phyloP scores from a whole-genome alignment of 35 echinoderm and acorn worm genomes.

The Lytechinus variegatus region DNA sequence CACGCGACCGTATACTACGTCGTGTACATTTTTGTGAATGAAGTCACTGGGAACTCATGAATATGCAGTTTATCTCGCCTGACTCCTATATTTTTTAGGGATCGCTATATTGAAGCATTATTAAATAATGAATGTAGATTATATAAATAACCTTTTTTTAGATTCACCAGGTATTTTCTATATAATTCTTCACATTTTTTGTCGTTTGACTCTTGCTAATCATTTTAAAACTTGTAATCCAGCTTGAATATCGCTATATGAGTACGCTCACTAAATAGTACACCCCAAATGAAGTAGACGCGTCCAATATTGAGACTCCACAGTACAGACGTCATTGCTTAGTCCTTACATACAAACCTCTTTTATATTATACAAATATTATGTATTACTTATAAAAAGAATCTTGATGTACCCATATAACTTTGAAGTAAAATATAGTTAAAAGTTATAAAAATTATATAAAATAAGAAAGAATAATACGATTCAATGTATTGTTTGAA shows the following conservation, averaged over 20 bases:
- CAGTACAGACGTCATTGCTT: neutral
- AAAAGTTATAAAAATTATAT: no score
- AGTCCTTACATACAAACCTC: neutral
- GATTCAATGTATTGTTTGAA: neutral
- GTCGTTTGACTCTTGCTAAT: no score
- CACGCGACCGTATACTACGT: neutral
- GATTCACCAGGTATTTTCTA: no score
- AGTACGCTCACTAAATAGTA: neutral
- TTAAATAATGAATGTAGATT: no score
- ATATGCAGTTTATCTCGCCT: neutral
- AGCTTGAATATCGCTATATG: no score
- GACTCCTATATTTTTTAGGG: neutral
- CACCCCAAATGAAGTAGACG: neutral
- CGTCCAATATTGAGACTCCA: neutral
- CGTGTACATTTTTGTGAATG: conserved; percentile 4
- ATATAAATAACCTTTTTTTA: no score
- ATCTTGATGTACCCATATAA: no score
- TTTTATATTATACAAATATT: neutral
- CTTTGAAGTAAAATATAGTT: no score
- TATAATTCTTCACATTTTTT: no score
- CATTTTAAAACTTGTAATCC: no score
- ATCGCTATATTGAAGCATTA: neutral
- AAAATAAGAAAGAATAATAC: no score
- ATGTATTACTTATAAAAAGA: neutral
- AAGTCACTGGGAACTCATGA: neutral